phyloP scores from a whole-genome alignment of 2,113 vertebrate genomes.

The Nothoprocta perdicaria region DNA sequence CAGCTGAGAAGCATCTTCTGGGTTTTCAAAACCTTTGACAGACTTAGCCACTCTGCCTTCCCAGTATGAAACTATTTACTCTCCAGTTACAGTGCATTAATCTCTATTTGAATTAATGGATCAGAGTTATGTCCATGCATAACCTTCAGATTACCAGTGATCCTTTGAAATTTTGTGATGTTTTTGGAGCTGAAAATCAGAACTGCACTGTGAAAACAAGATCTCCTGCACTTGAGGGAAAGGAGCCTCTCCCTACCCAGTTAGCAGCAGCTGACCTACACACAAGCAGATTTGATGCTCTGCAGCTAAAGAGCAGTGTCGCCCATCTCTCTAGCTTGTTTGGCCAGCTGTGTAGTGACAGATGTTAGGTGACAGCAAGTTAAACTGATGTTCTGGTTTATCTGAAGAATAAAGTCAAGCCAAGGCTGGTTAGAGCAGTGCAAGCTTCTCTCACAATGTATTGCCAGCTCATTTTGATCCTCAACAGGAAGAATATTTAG shows the following conservation, averaged over 20 bases:
- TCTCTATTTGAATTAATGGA: background rate
- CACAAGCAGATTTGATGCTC: background rate
- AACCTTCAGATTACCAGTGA: background rate
- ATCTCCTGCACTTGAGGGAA: background rate
- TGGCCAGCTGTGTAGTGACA: slow-evolving; percentile 25
- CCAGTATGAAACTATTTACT: background rate
- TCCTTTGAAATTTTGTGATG: background rate
- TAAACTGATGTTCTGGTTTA: slow-evolving; percentile 55
- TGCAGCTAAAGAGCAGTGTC: background rate
- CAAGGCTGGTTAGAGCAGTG: slow-evolving; percentile 42
- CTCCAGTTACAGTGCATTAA: background rate
- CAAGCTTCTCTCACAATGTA: background rate
- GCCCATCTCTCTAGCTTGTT: slow-evolving; percentile 40
- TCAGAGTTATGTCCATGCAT: background rate
- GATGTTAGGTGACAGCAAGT: slow-evolving; percentile 41
- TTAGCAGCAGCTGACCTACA: background rate
- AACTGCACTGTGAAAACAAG: background rate
- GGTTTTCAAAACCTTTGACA: slow-evolving; percentile 24
- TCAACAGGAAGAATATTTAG: slow-evolving; percentile 21
- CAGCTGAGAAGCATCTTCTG: background rate
- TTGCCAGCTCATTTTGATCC: slow-evolving; percentile 23
- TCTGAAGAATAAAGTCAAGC: slow-evolving; percentile 54
- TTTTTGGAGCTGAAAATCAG: background rate
- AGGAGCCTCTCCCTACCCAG: accelerated
- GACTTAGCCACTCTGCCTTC: background rate